These are phyloP conservation scores for Eufriesea mexicana DNA, from an alignment of 1,140 invertebrate genomes.

Conservation along the genomic window DNA sequence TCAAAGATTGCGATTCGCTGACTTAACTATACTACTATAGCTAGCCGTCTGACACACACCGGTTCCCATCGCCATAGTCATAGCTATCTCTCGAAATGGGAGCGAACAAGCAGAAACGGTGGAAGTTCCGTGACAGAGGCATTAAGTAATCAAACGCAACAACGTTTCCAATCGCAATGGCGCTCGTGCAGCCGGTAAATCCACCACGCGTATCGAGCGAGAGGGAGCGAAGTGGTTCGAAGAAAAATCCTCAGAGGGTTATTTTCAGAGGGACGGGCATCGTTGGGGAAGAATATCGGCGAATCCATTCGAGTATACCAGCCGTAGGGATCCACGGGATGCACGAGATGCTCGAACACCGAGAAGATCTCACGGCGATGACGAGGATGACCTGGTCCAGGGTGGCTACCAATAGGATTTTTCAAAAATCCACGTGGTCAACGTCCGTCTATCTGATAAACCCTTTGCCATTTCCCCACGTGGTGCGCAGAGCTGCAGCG, in stretches of 20 bases:
- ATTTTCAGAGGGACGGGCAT: conserved; percentile 18
- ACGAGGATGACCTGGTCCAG: conserved; percentile 23
- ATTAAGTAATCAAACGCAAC: conserved; percentile 21
- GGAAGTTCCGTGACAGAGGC: conserved; percentile 8
- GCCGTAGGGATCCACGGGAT: conserved; percentile 46
- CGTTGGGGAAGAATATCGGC: conserved; percentile 11
- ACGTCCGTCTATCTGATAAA: conserved; percentile 57
- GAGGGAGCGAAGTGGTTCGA: conserved; percentile 1
- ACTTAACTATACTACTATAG: no score
- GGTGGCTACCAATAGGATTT: conserved; percentile 49
- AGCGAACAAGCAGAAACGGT: background rate
- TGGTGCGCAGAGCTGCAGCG: background rate
- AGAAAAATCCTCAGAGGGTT: conserved; percentile 25
- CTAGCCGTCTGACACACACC: no score
- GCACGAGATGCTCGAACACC: conserved; percentile 57
- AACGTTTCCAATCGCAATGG: conserved; percentile 6
- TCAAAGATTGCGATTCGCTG: no score
- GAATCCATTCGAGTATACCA: conserved; percentile 25
- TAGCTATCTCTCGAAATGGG: background rate
- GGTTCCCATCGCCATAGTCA: background rate
- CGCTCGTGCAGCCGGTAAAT: conserved; percentile 1
- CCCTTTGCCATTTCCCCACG: conserved; percentile 23
- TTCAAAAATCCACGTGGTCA: conserved; percentile 52
- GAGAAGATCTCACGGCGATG: conserved; percentile 56
- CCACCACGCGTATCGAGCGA: background rate